phyloP scores from a whole-genome alignment of 2,797 vertebrate species.

The Phoebastria nigripes region DNA sequence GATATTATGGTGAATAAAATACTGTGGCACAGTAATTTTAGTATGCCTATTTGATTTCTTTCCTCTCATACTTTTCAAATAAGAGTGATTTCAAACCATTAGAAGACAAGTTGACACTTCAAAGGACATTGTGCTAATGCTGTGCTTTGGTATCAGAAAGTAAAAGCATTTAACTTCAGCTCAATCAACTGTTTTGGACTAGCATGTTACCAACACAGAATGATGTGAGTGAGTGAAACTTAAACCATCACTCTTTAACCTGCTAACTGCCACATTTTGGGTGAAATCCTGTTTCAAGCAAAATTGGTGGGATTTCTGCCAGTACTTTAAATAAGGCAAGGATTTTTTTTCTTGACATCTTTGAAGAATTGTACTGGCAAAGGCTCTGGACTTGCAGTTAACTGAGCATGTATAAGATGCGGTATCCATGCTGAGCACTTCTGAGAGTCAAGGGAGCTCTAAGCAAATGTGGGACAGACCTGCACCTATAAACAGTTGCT shows the following conservation, averaged over 20 bases:
- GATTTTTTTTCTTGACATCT: background rate
- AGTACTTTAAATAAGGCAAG: background rate
- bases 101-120: background rate
- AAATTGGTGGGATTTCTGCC: background rate
- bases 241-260: background rate
- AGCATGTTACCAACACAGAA: background rate
- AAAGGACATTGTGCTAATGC: background rate
- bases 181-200: background rate
- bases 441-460: background rate
- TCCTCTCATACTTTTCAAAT: background rate
- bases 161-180: background rate
- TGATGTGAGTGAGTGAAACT: background rate
- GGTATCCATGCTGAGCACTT: background rate
- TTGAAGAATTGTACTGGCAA: background rate
- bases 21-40: background rate
- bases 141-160: background rate
- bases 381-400: background rate
- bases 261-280: background rate
- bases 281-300: background rate
- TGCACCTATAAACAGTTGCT: background rate
- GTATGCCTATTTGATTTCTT: background rate
- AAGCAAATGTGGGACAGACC: background rate
- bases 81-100: background rate
- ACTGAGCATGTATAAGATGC: background rate
- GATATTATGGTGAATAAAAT: background rate